Conservation (phyloP, 2,113 vertebrate genomes). For the Piliocolobus tephrosceles region DNA sequence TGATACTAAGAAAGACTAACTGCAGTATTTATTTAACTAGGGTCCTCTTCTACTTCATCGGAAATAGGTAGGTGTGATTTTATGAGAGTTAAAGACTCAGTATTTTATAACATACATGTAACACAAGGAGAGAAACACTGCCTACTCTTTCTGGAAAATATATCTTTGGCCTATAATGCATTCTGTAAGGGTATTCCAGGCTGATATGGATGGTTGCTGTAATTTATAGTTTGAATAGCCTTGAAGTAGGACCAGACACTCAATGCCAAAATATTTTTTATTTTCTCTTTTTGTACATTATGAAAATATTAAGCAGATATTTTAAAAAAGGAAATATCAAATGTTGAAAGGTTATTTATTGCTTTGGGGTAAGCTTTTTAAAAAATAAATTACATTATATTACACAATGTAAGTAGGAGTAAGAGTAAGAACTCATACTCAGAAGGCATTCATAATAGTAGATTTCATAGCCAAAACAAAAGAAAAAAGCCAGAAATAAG, state of each 20-base stretch:
- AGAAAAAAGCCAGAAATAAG: neutral
- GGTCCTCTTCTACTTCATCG: neutral
- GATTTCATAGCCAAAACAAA: neutral
- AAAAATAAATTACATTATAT: neutral
- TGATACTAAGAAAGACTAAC: neutral
- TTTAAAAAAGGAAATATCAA: neutral
- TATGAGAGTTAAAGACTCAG: neutral
- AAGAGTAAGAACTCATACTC: neutral
- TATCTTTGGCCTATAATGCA: neutral
- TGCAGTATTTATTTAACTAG: neutral
- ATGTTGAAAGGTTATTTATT: constrained; percentile 8
- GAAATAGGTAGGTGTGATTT: neutral
- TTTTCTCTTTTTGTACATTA: neutral
- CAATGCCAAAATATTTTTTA: neutral
- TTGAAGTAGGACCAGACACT: neutral
- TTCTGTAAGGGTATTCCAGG: neutral
- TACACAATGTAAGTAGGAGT: neutral
- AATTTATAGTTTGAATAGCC: neutral
- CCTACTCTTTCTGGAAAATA: neutral
- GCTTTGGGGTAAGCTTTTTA: neutral
- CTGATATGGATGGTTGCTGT: neutral
- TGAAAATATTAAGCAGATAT: constrained; percentile 17
- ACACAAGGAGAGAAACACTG: neutral
- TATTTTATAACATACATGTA: neutral
- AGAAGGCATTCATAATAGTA: neutral